Conservation (phyloP, 2,888 invertebrate genomes). For the Lamellibrachia satsuma region DNA sequence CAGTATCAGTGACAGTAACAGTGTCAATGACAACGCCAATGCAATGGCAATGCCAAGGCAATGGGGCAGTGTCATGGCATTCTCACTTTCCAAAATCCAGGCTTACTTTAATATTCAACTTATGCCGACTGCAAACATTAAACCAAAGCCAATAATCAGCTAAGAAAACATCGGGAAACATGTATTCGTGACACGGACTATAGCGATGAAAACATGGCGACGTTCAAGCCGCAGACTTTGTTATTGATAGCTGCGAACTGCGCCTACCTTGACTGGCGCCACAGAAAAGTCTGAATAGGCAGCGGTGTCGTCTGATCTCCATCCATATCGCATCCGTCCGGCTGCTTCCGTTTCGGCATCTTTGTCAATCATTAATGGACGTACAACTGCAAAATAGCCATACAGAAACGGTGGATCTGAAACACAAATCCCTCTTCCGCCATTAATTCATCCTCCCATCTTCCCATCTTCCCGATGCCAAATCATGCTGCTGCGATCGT, state of each 20-base stretch:
- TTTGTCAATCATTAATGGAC: neutral
- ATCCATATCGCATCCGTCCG: constrained; percentile 53
- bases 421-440: neutral
- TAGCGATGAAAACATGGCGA: constrained; percentile 8
- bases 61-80: too few species aligned
- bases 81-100: neutral
- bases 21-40: neutral
- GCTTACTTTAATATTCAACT: neutral
- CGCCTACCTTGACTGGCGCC: constrained; percentile 87
- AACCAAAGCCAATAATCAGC: neutral
- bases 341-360: constrained; percentile 60
- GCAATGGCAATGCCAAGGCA: neutral
- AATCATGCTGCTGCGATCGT: neutral
- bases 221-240: neutral
- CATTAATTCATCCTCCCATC: neutral
- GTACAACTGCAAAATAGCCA: neutral
- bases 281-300: constrained; percentile 95
- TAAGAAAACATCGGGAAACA: neutral
- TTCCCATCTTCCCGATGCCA: neutral
- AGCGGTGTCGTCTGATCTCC: constrained; percentile 76
- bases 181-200: neutral
- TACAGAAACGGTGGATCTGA: neutral
- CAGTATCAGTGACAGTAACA: too few species aligned
- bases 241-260: neutral
- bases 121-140: neutral